Base-by-base conservation (phyloP, 1,140 invertebrate genomes). In the Schlechtendalia chinensis region DNA sequence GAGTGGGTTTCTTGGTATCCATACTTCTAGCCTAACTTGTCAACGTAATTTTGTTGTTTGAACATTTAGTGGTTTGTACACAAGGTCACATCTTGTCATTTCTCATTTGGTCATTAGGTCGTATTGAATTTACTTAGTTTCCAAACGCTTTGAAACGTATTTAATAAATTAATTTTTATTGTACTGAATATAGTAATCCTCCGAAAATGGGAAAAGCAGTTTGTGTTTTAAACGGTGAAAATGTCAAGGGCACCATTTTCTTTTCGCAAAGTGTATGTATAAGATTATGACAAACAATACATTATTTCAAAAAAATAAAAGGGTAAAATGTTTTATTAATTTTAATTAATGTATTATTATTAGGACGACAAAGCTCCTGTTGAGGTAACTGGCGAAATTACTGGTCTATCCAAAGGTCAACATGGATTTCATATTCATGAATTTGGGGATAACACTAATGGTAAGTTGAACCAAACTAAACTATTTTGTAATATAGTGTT, bases 361-460 rank as follows among this genome's bases (percentile, higher is more conserved):
- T 85, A 72, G 88, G 86, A 69, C 77, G 85, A 85, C 39, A 86
- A 86, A 47, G 83, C 84, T 32, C 87, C 89, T 1, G 91, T 93
- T 5, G 88, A 88, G 82, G 88, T 96, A 19, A 90, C 88, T 29
- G 94, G 94, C 19, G 88, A 93, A 85, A 87, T 96, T 17, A 87
- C 83, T 29, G 93, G 93, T 11, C 85, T 96, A 56, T 85, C 87
- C 17, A 86, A 90, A 83, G 93, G 93, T 16, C 83, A 88, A 32
- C 95, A 96, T 86, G 96, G 97, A 47, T 99, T 99, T 87, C 98
- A 99, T 86, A 90, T 99, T 75, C 98, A 99, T 85, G 93, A 98
- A 88, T 98, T 96, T 86, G 98, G 97, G 1, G 97, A 99, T 85
- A 94, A 95, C 82, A 97, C 96, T 54, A 96, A 98, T 86, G 91